phyloP scores from a whole-genome alignment of 2,888 invertebrate species.

The Epsilonema sp. region DNA sequence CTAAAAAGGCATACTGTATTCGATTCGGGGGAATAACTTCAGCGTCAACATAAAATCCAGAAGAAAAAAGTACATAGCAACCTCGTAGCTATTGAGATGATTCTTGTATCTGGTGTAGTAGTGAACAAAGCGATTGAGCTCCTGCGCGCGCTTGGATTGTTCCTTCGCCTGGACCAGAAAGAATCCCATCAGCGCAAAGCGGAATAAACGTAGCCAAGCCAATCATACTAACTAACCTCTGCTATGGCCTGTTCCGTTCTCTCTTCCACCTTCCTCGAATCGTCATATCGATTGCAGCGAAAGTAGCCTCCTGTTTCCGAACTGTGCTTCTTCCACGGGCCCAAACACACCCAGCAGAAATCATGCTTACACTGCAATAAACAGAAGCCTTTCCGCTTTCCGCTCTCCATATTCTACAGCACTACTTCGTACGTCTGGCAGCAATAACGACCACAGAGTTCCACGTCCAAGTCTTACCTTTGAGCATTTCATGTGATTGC shows the following conservation, averaged over 20 bases:
- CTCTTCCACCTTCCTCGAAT: slow-evolving; percentile 44
- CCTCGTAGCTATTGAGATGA: slow-evolving; percentile 44
- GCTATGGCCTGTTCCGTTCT: slow-evolving; percentile 40
- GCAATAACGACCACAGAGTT: too few relatives aligned
- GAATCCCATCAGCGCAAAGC: not conserved
- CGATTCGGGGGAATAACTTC: too few relatives aligned
- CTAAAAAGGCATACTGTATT: too few relatives aligned
- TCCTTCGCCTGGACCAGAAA: slow-evolving; percentile 36
- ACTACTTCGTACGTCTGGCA: too few relatives aligned
- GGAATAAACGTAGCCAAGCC: not conserved
- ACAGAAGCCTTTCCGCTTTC: too few relatives aligned
- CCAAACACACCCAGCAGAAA: slow-evolving; percentile 52
- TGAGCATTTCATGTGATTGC: slow-evolving; percentile 51
- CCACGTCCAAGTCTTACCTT: slow-evolving; percentile 40
- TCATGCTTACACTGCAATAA: slow-evolving; percentile 46
- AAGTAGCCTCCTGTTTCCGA: slow-evolving; percentile 50
- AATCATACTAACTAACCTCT: slow-evolving; percentile 34
- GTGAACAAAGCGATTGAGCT: slow-evolving; percentile 45
- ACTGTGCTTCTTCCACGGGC: slow-evolving; percentile 49
- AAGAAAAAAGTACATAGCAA: slow-evolving; percentile 12
- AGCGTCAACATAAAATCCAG: not conserved
- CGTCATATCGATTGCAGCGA: slow-evolving; percentile 45
- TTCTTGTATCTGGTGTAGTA: slow-evolving; percentile 46
- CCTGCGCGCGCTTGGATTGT: slow-evolving; percentile 41
- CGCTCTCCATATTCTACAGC: too few relatives aligned